Percentiles rank a stretch among this genome's conserved stretches.
phyloP scores from a whole-genome alignment of 2,888 invertebrate genomes.

The Andrena dorsata region DNA sequence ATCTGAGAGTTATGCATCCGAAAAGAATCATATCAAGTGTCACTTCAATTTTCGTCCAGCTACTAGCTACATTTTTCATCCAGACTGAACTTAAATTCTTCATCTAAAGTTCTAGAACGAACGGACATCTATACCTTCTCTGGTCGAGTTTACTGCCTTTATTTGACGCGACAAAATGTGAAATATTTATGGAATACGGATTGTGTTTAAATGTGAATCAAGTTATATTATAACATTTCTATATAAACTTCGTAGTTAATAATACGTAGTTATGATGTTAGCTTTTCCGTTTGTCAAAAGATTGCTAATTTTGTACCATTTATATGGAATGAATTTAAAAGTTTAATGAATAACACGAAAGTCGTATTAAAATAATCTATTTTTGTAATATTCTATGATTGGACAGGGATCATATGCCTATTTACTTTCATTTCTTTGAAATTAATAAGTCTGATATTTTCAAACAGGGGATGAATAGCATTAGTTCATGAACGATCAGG shows the following conservation, averaged over 20 bases:
- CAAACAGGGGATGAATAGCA: neutral
- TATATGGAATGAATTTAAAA: too few species aligned
- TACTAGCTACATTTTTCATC: constrained; percentile 11
- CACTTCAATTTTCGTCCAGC: constrained; percentile 32
- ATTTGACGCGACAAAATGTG: neutral
- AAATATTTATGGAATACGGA: neutral
- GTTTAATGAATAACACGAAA: too few species aligned
- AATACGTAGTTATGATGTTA: too few species aligned
- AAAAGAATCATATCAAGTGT: constrained; percentile 52
- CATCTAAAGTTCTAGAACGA: neutral
- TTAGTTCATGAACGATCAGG: neutral
- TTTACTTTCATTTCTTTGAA: neutral
- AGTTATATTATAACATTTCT: too few species aligned
- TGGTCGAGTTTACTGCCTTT: neutral
- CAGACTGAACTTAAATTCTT: neutral
- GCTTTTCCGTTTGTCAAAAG: too few species aligned
- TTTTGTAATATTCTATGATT: too few species aligned
- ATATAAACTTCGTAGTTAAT: too few species aligned
- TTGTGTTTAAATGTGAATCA: too few species aligned
- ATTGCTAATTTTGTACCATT: too few species aligned
- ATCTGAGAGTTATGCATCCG: constrained; percentile 57
- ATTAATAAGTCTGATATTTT: neutral
- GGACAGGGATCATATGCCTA: too few species aligned
- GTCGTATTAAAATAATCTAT: too few species aligned
- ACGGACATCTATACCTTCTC: neutral